Conservation (phyloP, 2,888 invertebrate species). For the Buathra laborator region DNA sequence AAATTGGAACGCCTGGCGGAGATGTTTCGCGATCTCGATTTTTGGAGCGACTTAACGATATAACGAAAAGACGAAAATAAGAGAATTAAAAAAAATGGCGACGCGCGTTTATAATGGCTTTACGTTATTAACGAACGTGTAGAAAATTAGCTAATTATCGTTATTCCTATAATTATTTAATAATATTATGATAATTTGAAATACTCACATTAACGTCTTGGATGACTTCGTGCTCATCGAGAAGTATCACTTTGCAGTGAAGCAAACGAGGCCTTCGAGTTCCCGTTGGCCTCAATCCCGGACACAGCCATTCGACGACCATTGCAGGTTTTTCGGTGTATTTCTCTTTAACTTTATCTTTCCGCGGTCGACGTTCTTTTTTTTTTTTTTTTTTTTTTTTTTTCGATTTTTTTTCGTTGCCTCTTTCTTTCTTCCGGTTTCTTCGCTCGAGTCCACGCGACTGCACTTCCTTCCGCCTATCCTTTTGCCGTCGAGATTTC, state of each 20-base stretch:
- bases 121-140: too few relatives aligned
- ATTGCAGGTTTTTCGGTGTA: conserved; percentile 75
- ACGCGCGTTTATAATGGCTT: too few relatives aligned
- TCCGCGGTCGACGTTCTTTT: conserved; percentile 38
- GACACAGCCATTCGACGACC: conserved; percentile 84
- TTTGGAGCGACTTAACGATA: neutral
- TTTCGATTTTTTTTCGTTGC: neutral
- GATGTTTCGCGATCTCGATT: neutral
- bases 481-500: conserved; percentile 55
- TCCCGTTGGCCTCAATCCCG: conserved; percentile 84
- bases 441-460: conserved; percentile 4
- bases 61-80: neutral
- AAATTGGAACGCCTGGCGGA: conserved; percentile 18
- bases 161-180: too few relatives aligned
- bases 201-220: conserved; percentile 94
- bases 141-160: too few relatives aligned
- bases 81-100: too few relatives aligned
- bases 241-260: conserved; percentile 94
- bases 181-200: neutral
- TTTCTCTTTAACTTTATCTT: conserved; percentile 31
- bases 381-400: conserved; percentile 39
- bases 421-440: conserved; percentile 37
- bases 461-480: conserved; percentile 65
- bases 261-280: conserved; percentile 88
- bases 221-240: conserved; percentile 95